phyloP scores from a whole-genome alignment of 2,113 vertebrate genomes.

The Tetraodon nigroviridis region DNA sequence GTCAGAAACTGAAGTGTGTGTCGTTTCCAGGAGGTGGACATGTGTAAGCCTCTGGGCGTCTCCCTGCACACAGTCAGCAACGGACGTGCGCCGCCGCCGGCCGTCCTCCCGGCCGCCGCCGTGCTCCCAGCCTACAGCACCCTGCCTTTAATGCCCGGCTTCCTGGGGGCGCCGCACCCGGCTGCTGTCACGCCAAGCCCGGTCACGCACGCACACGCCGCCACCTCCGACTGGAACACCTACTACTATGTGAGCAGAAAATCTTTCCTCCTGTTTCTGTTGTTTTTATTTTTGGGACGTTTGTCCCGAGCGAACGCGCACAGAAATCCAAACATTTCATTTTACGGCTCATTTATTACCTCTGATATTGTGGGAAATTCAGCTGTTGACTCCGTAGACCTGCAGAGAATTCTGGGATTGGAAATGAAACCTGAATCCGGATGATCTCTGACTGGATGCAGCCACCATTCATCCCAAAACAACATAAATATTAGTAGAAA shows the following conservation, averaged over 20 bases:
- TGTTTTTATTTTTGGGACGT: conserved; percentile 3
- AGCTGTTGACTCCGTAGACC: conserved; percentile 15
- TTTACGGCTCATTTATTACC: not conserved
- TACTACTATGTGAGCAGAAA: conserved; percentile 77
- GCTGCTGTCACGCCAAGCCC: conserved; percentile 51
- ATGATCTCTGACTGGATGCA: too few species aligned
- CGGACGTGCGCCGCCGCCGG: conserved; percentile 61
- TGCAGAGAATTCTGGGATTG: not conserved
- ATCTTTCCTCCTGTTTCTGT: not conserved
- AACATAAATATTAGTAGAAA: too few species aligned
- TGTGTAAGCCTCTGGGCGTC: conserved; percentile 68
- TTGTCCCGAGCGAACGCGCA: not conserved
- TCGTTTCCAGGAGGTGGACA: conserved; percentile 62
- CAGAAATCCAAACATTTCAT: conserved; percentile 34
- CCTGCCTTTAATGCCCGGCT: conserved; percentile 74
- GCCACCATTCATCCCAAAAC: too few species aligned
- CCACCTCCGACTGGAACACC: conserved; percentile 72
- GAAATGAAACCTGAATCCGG: not conserved
- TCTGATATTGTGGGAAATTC: conserved; percentile 11
- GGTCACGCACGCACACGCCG: conserved; percentile 55
- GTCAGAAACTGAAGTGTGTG: not conserved
- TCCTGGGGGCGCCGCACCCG: conserved; percentile 68
- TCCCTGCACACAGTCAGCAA: conserved; percentile 70
- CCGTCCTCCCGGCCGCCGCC: conserved; percentile 59
- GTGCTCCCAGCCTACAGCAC: conserved; percentile 73